phyloP scores from a whole-genome alignment of 2,888 invertebrate genomes.

The Pseudanteris insignis region DNA sequence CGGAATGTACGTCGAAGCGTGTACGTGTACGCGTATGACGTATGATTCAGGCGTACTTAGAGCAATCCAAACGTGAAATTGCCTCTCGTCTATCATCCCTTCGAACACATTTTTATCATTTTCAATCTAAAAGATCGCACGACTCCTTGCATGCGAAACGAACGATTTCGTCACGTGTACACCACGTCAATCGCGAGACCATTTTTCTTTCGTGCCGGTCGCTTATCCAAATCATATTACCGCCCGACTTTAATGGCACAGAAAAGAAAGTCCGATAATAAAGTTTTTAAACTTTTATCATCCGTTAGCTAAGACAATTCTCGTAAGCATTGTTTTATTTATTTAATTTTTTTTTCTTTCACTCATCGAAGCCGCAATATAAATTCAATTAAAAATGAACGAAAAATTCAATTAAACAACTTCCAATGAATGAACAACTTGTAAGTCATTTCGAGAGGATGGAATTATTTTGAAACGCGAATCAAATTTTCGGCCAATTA shows the following conservation, averaged over 20 bases:
- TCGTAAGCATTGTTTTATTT: too few relatives aligned
- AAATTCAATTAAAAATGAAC: too few relatives aligned
- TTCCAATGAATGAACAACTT: too few relatives aligned
- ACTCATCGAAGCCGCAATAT: too few relatives aligned
- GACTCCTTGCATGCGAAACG: constrained; percentile 31
- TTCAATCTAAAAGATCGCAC: constrained; percentile 33
- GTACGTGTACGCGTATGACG: constrained; percentile 20
- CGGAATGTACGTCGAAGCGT: constrained; percentile 26
- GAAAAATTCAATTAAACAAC: too few relatives aligned
- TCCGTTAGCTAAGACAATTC: background rate
- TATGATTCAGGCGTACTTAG: constrained; percentile 40
- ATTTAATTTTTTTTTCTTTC: too few relatives aligned
- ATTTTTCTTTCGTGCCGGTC: constrained; percentile 20
- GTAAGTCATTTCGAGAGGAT: too few relatives aligned
- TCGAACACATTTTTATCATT: constrained; percentile 35
- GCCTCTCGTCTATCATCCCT: constrained; percentile 39
- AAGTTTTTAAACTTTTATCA: constrained; percentile 14
- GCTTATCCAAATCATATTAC: constrained; percentile 12
- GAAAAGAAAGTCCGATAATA: constrained; percentile 12
- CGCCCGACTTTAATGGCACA: constrained; percentile 15
- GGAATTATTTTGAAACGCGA: too few relatives aligned
- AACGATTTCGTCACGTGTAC: constrained; percentile 23
- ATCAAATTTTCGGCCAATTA: too few relatives aligned
- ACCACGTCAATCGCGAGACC: constrained; percentile 14
- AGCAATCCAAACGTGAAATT: constrained; percentile 41